phyloP scores from a whole-genome alignment of 2,888 invertebrate genomes.

The Caenorhabditis wallacei region DNA sequence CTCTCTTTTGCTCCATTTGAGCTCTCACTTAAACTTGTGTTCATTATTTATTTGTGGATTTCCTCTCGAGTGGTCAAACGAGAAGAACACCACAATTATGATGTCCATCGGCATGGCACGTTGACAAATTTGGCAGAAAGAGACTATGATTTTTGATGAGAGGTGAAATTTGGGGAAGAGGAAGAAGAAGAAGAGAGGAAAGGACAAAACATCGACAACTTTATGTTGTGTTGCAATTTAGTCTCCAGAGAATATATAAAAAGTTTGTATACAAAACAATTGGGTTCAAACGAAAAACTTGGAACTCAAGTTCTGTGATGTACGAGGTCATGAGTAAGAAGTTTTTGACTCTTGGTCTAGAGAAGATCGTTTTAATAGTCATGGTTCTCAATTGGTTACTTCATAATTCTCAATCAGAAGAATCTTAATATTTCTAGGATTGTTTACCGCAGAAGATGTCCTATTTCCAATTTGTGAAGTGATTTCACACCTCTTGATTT shows the following conservation, averaged over 20 bases:
- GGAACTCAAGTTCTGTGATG: background rate
- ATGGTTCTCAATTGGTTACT: no score
- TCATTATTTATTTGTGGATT: conserved; percentile 49
- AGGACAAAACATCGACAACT: conserved; percentile 3
- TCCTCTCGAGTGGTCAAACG: conserved; percentile 30
- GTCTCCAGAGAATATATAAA: conserved; percentile 17
- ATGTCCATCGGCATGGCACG: conserved; percentile 27
- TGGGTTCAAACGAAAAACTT: conserved; percentile 12
- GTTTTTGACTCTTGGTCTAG: no score
- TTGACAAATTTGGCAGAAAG: background rate
- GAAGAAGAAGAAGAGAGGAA: conserved; percentile 8
- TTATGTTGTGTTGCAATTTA: conserved; percentile 28
- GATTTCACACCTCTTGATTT: conserved; percentile 53
- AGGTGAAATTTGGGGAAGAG: conserved; percentile 15
- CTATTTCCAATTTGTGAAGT: conserved; percentile 11
- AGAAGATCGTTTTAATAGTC: no score
- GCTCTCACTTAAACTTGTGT: conserved; percentile 21
- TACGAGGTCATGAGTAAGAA: background rate
- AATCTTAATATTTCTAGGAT: background rate
- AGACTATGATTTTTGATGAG: conserved; percentile 29
- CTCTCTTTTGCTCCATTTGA: conserved; percentile 14
- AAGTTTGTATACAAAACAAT: conserved; percentile 41
- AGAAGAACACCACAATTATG: conserved; percentile 31
- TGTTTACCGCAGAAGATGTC: conserved; percentile 28
- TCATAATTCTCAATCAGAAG: no score